Percentiles rank a stretch among this genome's conserved stretches.
These are phyloP conservation scores for Lonchura striata DNA, from an alignment of 2,113 vertebrate genomes.

Conservation along the genomic window DNA sequence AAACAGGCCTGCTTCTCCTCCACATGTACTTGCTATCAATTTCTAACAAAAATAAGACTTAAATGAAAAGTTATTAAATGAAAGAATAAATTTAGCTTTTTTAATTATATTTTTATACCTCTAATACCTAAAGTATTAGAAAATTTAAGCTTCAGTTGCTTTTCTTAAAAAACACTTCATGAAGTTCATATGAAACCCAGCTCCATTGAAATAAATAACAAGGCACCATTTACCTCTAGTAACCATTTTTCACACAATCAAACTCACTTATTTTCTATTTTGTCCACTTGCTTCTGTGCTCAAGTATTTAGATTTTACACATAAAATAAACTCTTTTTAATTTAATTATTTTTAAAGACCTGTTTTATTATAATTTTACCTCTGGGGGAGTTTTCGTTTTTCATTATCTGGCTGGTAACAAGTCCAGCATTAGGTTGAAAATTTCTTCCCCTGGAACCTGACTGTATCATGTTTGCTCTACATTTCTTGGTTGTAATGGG, in stretches of 20 bases:
- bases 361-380: neutral
- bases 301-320: neutral
- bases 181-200: neutral
- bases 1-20: neutral
- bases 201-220: neutral
- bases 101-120: neutral
- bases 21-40: neutral
- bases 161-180: neutral
- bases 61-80: neutral
- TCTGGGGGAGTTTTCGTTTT: neutral
- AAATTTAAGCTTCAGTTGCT: neutral
- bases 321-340: neutral
- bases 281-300: neutral
- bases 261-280: neutral
- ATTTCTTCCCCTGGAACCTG: neutral
- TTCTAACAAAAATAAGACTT: neutral
- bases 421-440: neutral
- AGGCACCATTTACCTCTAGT: neutral
- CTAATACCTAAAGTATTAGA: neutral
- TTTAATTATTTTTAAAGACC: neutral
- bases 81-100: neutral
- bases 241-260: neutral
- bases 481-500: neutral
- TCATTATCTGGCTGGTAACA: neutral
- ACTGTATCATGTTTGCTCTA: neutral